Conservation (phyloP, 2,797 vertebrate genomes). For the Lepilemur ruficaudatus region DNA sequence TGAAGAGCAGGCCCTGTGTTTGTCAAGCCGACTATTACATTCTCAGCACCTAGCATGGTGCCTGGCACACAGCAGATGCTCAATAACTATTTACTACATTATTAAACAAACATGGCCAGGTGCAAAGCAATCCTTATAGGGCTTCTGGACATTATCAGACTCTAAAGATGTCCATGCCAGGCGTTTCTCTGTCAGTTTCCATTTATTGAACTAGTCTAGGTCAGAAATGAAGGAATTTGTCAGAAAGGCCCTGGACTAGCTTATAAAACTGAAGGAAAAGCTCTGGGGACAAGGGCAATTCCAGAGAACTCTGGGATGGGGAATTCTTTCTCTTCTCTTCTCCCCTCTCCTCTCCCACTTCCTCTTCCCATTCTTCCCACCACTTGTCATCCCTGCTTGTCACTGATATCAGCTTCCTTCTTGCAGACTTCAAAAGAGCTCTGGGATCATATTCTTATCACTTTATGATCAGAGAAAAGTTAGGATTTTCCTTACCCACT, state of each 20-base stretch:
- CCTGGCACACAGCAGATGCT: neutral
- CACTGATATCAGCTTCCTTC: neutral
- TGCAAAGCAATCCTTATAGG: neutral
- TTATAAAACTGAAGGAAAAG: neutral
- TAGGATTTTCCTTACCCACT: neutral
- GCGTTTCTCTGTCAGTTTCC: neutral
- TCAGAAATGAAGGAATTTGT: neutral
- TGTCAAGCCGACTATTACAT: neutral
- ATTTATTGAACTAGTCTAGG: neutral
- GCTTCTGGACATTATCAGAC: neutral
- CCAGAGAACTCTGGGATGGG: neutral
- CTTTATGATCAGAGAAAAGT: neutral
- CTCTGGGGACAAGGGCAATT: neutral
- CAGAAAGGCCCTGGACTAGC: neutral
- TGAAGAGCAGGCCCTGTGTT: neutral
- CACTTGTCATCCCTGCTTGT: neutral
- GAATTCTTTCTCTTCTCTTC: neutral
- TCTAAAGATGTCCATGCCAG: neutral
- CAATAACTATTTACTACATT: neutral
- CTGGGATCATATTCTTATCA: neutral
- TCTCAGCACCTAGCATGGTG: neutral
- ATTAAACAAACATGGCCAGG: neutral
- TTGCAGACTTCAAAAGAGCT: neutral
- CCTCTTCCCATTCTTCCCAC: neutral
- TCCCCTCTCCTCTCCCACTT: neutral